phyloP scores from a whole-genome alignment of 2,113 vertebrate genomes.

The Rhizomys pruinosus region DNA sequence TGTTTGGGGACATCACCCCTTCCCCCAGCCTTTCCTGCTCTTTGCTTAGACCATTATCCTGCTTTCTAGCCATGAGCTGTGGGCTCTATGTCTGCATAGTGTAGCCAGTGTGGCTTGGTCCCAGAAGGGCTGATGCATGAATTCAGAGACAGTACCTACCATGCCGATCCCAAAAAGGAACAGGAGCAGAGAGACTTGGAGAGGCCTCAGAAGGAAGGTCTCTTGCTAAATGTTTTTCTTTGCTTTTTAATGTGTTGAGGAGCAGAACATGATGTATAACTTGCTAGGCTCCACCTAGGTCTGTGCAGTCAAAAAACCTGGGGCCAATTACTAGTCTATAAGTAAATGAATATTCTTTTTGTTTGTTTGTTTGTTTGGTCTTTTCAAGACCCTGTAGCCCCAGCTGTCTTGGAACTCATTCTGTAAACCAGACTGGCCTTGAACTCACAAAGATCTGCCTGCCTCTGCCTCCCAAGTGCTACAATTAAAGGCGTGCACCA shows the following conservation, averaged over 20 bases:
- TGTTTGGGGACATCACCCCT: too few relatives aligned
- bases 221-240: neutral
- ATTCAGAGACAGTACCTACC: neutral
- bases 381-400: too few relatives aligned
- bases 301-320: neutral
- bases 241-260: neutral
- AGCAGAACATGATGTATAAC: neutral
- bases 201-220: neutral
- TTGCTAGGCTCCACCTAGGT: neutral
- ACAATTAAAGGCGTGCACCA: too few relatives aligned
- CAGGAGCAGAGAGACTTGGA: neutral
- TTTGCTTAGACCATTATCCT: neutral
- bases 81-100: neutral
- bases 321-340: neutral
- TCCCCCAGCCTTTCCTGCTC: neutral
- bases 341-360: too few relatives aligned
- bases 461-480: too few relatives aligned
- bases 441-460: too few relatives aligned
- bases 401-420: too few relatives aligned
- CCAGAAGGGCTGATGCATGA: neutral
- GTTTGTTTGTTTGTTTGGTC: too few relatives aligned
- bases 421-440: too few relatives aligned
- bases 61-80: neutral
- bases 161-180: neutral
- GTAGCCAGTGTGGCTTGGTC: accelerated